Base-by-base conservation (phyloP, 2,113 vertebrate species). In the Grallaria varia region DNA sequence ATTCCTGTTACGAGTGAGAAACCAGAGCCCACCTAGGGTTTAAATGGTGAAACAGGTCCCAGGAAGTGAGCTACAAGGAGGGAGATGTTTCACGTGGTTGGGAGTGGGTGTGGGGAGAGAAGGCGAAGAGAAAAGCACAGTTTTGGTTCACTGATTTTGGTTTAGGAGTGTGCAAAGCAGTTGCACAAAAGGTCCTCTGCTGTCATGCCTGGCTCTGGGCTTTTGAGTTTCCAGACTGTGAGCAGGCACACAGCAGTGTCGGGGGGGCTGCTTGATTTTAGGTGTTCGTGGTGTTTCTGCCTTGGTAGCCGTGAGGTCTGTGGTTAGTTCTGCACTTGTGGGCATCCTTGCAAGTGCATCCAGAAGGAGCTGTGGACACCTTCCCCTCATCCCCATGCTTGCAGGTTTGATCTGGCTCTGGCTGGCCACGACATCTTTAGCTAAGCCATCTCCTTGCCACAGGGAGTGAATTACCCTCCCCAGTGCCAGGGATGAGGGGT, bases 11-110 rank as follows among this genome's bases (percentile, higher is more conserved):
- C 14, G 14, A 35, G 59, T 12, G 59, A 33, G 68, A 86, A 84
- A 93, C 85, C 58, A 90, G 64, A 96, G 35, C 50, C 87, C 67
- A 92, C 53, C n/a, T 7, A 60, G 73, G 90, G 88, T 87, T 90
- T 74, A 80, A 90, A 80, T 35, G 40, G 53, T 15, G 30, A 75
- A 72, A 49, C 16, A 58, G 66, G 30, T 88, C 69, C 58, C 66
- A 44, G 75, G 87, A 84, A 79, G 93, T 79, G 71, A 94, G 39
- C 89, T 80, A 72, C 74, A 33, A 13, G 78, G 74, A 89, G 25
- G 6, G 37, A 68, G 23, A 12, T 77, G 77, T 59, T 87, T 18
- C 14, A 25, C 40, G 1, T 74, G 60, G 18, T 15, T 42, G 60
- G 49, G 9, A 9, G 40, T 45, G 17, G 55, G 6, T 49, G 16